Conservation (phyloP, 1,140 invertebrate species). For the Schlechtendalia chinensis region DNA sequence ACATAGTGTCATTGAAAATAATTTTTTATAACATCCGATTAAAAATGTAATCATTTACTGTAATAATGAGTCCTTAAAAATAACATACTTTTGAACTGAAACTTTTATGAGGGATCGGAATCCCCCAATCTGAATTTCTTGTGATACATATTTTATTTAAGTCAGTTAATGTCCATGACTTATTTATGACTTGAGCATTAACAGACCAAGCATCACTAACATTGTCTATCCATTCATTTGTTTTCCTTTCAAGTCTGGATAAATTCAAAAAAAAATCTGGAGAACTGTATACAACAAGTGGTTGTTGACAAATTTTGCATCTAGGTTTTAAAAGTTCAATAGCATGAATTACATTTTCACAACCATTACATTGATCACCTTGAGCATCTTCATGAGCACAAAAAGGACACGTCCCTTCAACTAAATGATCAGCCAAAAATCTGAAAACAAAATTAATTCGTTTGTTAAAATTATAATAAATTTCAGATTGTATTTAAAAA, state of each 20-base stretch:
- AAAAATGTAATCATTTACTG: not conserved
- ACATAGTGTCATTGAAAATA: constrained; percentile 25
- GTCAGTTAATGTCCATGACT: constrained; percentile 89
- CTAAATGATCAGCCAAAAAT: constrained; percentile 80
- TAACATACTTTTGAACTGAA: constrained; percentile 74
- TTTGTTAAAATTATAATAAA: not conserved
- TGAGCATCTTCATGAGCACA: constrained; percentile 91
- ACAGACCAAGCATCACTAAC: constrained; percentile 77
- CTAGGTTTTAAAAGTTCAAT: constrained; percentile 83
- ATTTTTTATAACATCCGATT: constrained; percentile 28
- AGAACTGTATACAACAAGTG: constrained; percentile 74
- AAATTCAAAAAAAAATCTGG: constrained; percentile 93
- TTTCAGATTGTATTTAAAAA: constrained; percentile 3
- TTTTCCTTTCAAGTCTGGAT: constrained; percentile 65
- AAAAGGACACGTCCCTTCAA: constrained; percentile 94
- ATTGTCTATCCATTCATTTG: constrained; percentile 69
- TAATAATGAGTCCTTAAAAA: not conserved
- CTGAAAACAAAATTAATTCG: constrained; percentile 54
- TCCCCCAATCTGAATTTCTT: constrained; percentile 96
- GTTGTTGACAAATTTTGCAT: constrained; percentile 85
- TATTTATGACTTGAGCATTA: constrained; percentile 83
- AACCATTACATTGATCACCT: constrained; percentile 98
- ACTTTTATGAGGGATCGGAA: constrained; percentile 86
- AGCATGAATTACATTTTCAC: constrained; percentile 94
- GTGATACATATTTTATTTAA: constrained; percentile 94